Evolutionary conservation across 1,140 invertebrate species (phyloP).

Genomic region (Heliconius hermathena): DNA sequence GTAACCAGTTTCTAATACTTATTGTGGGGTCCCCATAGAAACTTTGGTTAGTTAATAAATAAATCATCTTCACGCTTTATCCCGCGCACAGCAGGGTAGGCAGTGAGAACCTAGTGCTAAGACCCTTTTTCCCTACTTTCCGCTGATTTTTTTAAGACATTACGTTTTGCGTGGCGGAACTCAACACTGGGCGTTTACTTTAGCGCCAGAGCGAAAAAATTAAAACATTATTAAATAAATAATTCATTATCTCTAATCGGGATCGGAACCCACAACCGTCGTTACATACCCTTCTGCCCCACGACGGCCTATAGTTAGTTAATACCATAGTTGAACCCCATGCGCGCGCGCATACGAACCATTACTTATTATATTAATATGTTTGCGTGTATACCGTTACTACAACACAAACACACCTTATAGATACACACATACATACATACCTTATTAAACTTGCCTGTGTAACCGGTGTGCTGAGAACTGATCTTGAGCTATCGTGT

Average conservation of each 20-base stretch:
- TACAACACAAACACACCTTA: conserved; percentile 57
- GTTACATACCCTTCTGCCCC: conserved; percentile 22
- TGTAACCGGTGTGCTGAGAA: conserved; percentile 56
- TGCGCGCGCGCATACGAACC: conserved; percentile 53
- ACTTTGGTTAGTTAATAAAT: background rate
- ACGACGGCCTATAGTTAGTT: background rate
- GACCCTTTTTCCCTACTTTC: no score
- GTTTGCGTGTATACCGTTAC: conserved; percentile 60
- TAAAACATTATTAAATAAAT: no score
- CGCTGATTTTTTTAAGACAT: no score
- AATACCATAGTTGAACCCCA: conserved; percentile 36
- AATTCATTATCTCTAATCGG: no score
- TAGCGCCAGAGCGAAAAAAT: no score
- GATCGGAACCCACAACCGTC: no score
- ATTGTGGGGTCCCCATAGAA: conserved; percentile 44
- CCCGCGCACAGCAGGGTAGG: no score
- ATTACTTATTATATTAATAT: conserved; percentile 51
- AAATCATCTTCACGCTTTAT: no score
- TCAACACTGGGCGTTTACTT: no score
- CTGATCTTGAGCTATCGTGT: conserved; percentile 57
- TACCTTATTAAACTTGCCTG: conserved; percentile 49
- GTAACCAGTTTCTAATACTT: conserved; percentile 46
- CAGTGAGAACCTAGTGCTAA: no score
- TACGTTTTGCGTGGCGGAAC: no score
- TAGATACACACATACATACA: conserved; percentile 38